Evolutionary conservation across 2,888 invertebrate genomes (phyloP).

Genomic region (Leptothorax acervorum): DNA sequence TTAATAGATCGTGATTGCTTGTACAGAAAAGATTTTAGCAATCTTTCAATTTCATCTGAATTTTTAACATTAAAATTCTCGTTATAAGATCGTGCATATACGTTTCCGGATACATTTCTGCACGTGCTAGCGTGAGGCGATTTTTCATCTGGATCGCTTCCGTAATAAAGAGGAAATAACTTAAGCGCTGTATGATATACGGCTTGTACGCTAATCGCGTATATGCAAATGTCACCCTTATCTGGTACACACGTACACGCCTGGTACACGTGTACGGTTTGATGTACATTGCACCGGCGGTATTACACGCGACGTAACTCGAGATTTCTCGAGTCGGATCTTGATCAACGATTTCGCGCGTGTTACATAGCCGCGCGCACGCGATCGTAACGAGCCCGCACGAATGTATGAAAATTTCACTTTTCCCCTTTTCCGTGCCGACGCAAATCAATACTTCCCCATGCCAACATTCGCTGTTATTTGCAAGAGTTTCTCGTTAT

Average conservation of each 20-base stretch:
- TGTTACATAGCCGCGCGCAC: conserved; percentile 3
- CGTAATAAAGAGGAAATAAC: conserved; percentile 48
- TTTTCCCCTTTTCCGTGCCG: background rate
- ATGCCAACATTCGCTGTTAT: background rate
- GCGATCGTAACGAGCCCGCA: conserved; percentile 22
- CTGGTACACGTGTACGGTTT: conserved; percentile 50
- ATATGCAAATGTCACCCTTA: conserved; percentile 52
- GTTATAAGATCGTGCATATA: conserved; percentile 3
- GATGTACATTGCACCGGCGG: conserved; percentile 32
- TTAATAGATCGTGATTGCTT: background rate
- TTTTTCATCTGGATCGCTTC: conserved; percentile 31
- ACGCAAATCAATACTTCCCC: conserved; percentile 3
- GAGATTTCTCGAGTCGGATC: conserved; percentile 39
- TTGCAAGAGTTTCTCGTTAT: background rate
- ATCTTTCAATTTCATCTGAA: background rate
- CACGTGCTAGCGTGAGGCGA: background rate
- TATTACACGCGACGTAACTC: conserved; percentile 39
- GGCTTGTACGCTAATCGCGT: conserved; percentile 39
- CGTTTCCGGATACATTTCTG: background rate
- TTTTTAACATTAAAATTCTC: background rate
- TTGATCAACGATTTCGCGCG: conserved; percentile 46
- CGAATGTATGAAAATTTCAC: conserved; percentile 22
- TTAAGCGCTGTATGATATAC: conserved; percentile 41
- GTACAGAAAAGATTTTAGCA: background rate
- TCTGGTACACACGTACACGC: conserved; percentile 28